These are phyloP conservation scores for Strix aluco DNA, from an alignment of 2,113 vertebrate genomes.

Conservation along the genomic window DNA sequence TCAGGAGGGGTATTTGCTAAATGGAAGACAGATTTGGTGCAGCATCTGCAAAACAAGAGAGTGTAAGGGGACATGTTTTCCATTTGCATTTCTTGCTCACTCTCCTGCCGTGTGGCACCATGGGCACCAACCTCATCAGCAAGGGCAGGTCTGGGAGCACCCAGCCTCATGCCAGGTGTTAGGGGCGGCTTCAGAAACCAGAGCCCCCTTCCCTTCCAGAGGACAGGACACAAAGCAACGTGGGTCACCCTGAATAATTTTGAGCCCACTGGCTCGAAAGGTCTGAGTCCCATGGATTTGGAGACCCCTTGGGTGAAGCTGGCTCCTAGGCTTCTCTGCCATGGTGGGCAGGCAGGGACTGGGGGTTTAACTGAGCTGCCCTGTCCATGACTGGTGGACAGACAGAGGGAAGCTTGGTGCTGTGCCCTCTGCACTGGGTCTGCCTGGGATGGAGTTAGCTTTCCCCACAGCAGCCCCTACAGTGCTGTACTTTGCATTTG, in stretches of 20 bases:
- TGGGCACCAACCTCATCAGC: background rate
- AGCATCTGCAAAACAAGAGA: background rate
- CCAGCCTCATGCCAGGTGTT: background rate
- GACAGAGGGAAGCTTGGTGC: background rate
- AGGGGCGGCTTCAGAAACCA: background rate
- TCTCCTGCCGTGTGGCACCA: fast-evolving
- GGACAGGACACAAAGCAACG: background rate
- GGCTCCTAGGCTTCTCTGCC: background rate
- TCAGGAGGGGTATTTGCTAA: background rate
- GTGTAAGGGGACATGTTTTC: background rate
- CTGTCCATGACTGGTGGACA: background rate
- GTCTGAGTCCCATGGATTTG: background rate
- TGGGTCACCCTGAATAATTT: background rate
- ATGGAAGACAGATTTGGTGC: background rate
- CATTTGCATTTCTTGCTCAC: background rate
- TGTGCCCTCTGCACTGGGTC: background rate
- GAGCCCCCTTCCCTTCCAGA: background rate
- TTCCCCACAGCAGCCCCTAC: background rate
- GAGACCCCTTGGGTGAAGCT: background rate
- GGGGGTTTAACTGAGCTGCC: background rate
- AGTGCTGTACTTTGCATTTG: background rate
- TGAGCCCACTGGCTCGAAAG: background rate
- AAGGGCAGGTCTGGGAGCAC: background rate
- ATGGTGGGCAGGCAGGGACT: background rate
- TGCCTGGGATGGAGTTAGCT: background rate